Base-by-base conservation (phyloP, 2,113 vertebrate genomes). In the Antigone vipio region DNA sequence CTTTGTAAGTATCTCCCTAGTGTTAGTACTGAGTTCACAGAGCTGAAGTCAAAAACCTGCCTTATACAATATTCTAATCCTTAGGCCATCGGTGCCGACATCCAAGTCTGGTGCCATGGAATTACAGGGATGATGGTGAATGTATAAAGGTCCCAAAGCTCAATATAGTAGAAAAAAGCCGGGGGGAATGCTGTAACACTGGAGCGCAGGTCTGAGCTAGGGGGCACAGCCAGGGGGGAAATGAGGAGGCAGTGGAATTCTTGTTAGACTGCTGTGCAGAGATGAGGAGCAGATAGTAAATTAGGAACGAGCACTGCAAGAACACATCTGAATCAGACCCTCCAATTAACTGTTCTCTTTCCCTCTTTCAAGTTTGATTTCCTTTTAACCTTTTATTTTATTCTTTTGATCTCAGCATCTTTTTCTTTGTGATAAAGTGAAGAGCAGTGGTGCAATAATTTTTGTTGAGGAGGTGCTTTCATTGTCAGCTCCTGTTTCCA, bases 291-390 rank as follows among this genome's bases (percentile, higher is more conserved):
- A 95, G 83, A 92, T 88, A 89, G 92, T 87, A 97, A 96, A 95
- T 96, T 95, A 96, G 91, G 96, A 78, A 82, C 2, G 2, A 92
- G 88, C 29, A 47, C 94, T 92, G 82, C 75, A 40, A 92, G 96
- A 97, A 95, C 95, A 97, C 95, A 96, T 97, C 94, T 96, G 81
- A 87, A 96, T 94, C 95, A 95, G 95, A 83, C 88, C 92, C 91
- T 95, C 89, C 96, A 96, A 98, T 98, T 97, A 98, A 93, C 95
- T 92, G 95, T 96, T 97, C 97, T 85, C 84, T 96, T 93, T 89
- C 77, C 59, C 94, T 93, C 96, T 97, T 96, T 97, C 93, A 96
- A 95, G 95, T 96, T 97, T 96, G 91, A 94, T 98, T 97, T 97
- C 85, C 21, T 11, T 97, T 96, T 97, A 97, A 92, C 95, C 88